Evolutionary conservation across 2,888 invertebrate species (phyloP).

Genomic region (Hydropsyche betteni): DNA sequence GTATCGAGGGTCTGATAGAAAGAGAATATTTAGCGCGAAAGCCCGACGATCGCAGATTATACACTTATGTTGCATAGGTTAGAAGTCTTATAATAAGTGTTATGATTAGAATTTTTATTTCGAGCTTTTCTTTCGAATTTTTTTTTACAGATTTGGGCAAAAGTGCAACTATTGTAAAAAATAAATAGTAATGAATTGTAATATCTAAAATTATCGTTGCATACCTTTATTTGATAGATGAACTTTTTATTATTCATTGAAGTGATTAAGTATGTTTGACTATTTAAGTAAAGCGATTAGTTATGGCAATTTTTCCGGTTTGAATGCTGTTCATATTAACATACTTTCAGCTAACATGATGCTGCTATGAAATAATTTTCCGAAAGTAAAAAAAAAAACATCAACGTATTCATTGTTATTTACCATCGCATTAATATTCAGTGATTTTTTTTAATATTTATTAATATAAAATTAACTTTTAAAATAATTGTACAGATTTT

Average conservation of each 20-base stretch:
- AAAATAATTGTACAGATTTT: too few relatives aligned
- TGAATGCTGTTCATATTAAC: slow-evolving; percentile 23
- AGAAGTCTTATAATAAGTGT: background rate
- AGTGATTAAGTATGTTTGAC: slow-evolving; percentile 27
- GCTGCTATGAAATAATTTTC: too few relatives aligned
- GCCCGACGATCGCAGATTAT: slow-evolving; percentile 95
- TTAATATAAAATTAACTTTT: too few relatives aligned
- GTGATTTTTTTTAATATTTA: too few relatives aligned
- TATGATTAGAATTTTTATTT: background rate
- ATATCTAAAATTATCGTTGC: slow-evolving; percentile 6
- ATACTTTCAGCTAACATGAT: slow-evolving; percentile 11
- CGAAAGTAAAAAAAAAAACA: too few relatives aligned
- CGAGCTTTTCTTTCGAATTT: too few relatives aligned
- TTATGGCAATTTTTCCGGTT: slow-evolving; percentile 2
- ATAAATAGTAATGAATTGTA: slow-evolving; percentile 4
- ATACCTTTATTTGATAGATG: slow-evolving; percentile 25
- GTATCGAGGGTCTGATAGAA: slow-evolving; percentile 99
- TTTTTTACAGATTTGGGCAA: slow-evolving; percentile 8
- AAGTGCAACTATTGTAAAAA: slow-evolving; percentile 21
- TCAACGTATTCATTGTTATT: too few relatives aligned
- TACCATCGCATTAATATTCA: too few relatives aligned
- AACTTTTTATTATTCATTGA: slow-evolving; percentile 14
- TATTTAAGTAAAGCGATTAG: slow-evolving; percentile 28
- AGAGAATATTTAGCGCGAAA: slow-evolving; percentile 98
- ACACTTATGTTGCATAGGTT: slow-evolving; percentile 92